These are phyloP conservation scores for Leucosticte australis DNA, from an alignment of 2,113 vertebrate genomes.

Conservation along the genomic window DNA sequence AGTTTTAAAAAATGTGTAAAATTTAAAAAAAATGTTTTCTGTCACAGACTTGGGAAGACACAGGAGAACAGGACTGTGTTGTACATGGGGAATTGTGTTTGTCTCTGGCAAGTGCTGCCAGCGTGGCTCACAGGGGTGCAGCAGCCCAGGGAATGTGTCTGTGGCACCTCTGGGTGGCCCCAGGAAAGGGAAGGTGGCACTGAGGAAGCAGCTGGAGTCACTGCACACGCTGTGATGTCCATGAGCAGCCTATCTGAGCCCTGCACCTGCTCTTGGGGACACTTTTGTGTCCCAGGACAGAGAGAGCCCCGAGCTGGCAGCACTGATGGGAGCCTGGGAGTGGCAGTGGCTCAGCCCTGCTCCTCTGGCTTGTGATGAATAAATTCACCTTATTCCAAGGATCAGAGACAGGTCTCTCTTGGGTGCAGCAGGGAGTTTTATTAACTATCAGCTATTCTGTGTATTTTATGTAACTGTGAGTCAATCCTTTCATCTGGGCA, in stretches of 20 bases:
- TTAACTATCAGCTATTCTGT: neutral
- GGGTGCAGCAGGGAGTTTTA: neutral
- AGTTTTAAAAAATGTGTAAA: no score
- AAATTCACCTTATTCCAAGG: neutral
- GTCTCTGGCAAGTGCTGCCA: neutral
- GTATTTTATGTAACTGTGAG: neutral
- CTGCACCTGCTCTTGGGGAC: neutral
- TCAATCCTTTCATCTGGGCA: neutral
- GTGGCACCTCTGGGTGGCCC: neutral
- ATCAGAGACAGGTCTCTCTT: neutral
- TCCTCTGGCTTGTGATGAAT: neutral
- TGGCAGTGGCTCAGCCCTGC: neutral
- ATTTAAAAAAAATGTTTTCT: neutral
- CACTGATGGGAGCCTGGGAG: neutral
- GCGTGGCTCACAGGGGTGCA: neutral
- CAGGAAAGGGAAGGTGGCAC: neutral
- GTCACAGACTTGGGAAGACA: neutral
- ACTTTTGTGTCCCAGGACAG: neutral
- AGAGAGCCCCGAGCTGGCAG: neutral
- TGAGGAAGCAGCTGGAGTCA: neutral
- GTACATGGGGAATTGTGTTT: neutral
- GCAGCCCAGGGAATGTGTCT: neutral
- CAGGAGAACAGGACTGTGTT: neutral
- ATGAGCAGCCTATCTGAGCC: neutral
- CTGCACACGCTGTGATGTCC: rapidly evolving